A percentile compares a stretch with the other conserved stretches of the same genome.
These are phyloP conservation scores for Penaeus chinensis DNA, from an alignment of 1,140 invertebrate genomes.

Conservation along the genomic window DNA sequence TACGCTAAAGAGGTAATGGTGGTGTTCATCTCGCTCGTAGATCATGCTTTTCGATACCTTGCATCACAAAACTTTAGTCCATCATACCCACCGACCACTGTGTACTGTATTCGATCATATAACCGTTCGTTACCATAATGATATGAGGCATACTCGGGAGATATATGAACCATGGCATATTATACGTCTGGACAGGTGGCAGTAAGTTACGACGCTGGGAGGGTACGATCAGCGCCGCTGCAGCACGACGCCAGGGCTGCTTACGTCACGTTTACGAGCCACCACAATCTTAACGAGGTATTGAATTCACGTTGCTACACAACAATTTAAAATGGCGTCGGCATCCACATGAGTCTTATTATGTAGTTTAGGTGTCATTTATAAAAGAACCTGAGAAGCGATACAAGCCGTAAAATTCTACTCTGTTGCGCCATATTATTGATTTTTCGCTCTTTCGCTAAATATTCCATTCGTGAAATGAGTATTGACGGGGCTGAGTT, in stretches of 20 bases:
- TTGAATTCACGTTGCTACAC: constrained; percentile 40
- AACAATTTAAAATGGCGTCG: not conserved
- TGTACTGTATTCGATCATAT: too few relatives aligned
- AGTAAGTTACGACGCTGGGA: constrained; percentile 38
- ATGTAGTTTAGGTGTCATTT: too few relatives aligned
- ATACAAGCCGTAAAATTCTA: too few relatives aligned
- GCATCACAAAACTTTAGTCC: too few relatives aligned
- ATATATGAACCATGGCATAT: not conserved
- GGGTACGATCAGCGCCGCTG: constrained; percentile 38
- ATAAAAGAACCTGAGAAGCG: too few relatives aligned
- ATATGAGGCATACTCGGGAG: too few relatives aligned
- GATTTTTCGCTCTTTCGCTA: constrained; percentile 19
- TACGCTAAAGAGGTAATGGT: too few relatives aligned
- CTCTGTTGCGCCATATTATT: too few relatives aligned
- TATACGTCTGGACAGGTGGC: constrained; percentile 44
- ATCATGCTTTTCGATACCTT: too few relatives aligned
- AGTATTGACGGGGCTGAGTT: constrained; percentile 49
- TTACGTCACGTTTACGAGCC: constrained; percentile 51
- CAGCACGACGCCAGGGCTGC: constrained; percentile 12
- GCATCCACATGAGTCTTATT: not conserved
- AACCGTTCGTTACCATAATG: too few relatives aligned
- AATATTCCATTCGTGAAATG: constrained; percentile 47
- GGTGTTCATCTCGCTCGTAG: too few relatives aligned
- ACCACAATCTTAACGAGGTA: constrained; percentile 36
- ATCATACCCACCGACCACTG: too few relatives aligned